These are phyloP conservation scores for Phocoena sinus DNA, from an alignment of 2,113 vertebrate genomes.

Conservation along the genomic window DNA sequence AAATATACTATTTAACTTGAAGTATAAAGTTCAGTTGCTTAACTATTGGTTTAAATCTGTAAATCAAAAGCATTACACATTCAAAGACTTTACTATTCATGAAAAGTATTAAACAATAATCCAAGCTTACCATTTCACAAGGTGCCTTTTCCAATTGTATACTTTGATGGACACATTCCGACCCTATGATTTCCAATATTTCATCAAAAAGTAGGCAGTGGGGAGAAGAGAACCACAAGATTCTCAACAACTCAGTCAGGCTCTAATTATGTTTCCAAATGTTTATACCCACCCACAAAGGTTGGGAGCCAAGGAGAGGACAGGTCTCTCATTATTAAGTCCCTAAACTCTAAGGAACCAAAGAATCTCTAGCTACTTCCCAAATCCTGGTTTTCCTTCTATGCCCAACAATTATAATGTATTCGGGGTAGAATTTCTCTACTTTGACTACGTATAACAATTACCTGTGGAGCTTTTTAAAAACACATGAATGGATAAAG, in stretches of 20 bases:
- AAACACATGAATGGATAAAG: not conserved
- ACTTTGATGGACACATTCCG: not conserved
- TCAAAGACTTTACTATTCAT: constrained; percentile 30
- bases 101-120: constrained; percentile 14
- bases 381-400: constrained; percentile 5
- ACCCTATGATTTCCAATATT: constrained; percentile 12
- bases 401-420: not conserved
- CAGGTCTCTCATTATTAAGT: not conserved
- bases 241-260: not conserved
- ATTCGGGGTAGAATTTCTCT: constrained; percentile 15
- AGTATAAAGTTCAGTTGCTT: constrained; percentile 38
- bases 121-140: constrained; percentile 40
- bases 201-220: constrained; percentile 19
- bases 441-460: not conserved
- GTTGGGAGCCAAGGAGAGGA: not conserved
- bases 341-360: not conserved
- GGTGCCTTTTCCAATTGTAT: not conserved
- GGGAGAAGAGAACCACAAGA: not conserved
- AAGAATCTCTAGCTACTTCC: not conserved
- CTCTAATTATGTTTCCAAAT: constrained; percentile 22
- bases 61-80: constrained; percentile 42
- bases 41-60: not conserved
- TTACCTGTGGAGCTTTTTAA: not conserved
- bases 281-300: not conserved
- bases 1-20: constrained; percentile 49